phyloP scores from a whole-genome alignment of 2,888 invertebrate genomes.

The Furcula furcula region DNA sequence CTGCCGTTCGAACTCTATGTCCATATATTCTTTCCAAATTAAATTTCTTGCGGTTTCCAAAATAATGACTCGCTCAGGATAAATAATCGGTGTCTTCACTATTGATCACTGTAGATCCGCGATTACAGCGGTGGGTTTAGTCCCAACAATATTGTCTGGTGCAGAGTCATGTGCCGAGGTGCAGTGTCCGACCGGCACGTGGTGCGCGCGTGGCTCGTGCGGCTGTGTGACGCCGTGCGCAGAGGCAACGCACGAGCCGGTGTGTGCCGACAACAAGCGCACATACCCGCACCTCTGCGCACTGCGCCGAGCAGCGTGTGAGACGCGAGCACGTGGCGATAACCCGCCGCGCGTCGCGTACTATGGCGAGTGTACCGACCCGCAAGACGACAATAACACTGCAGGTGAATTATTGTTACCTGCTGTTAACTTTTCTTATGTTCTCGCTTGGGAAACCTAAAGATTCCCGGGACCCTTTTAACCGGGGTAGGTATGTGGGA shows the following conservation, averaged over 20 bases:
- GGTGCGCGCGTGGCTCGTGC: conserved; percentile 92
- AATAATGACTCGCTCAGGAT: too few relatives aligned
- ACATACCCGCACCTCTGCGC: conserved; percentile 93
- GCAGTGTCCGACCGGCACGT: conserved; percentile 89
- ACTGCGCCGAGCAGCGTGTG: conserved; percentile 88
- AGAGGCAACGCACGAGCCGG: conserved; percentile 84
- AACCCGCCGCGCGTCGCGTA: conserved; percentile 81
- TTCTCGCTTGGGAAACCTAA: too few relatives aligned
- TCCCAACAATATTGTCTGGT: background rate
- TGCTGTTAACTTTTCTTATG: too few relatives aligned
- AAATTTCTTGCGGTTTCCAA: too few relatives aligned
- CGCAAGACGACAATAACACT: conserved; percentile 81
- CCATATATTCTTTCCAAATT: too few relatives aligned
- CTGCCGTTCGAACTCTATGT: too few relatives aligned
- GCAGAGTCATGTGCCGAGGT: conserved; percentile 89
- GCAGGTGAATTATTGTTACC: conserved; percentile 30
- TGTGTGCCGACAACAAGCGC: conserved; percentile 89
- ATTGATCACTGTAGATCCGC: background rate
- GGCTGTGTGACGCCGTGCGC: conserved; percentile 91
- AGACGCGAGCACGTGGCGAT: conserved; percentile 84
- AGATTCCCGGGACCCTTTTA: too few relatives aligned
- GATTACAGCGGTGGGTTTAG: background rate
- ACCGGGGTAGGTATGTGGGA: too few relatives aligned
- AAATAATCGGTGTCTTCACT: too few relatives aligned
- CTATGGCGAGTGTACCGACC: conserved; percentile 89